These are phyloP conservation scores for Pachyuromys duprasi DNA, from an alignment of 2,797 vertebrate genomes.

Conservation along the genomic window DNA sequence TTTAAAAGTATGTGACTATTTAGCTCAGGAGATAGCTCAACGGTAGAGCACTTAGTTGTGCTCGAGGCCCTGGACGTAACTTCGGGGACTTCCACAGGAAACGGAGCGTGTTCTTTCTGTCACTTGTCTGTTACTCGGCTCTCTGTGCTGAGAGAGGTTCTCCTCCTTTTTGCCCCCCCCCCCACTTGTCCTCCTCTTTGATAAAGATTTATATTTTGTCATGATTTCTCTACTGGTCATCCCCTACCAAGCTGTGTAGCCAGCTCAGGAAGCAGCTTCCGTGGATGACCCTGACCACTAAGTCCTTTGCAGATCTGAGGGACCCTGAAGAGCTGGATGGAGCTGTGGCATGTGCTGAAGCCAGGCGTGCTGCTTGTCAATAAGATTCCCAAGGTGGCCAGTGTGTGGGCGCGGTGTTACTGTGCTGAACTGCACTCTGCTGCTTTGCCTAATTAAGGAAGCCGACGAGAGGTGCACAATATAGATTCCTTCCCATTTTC, in stretches of 20 bases:
- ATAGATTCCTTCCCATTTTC: not conserved
- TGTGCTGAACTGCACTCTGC: slow-evolving; percentile 87
- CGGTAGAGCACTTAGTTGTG: not conserved
- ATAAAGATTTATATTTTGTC: not conserved
- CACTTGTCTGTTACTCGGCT: not conserved
- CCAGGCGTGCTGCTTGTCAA: slow-evolving; percentile 96
- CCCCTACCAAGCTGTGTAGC: not conserved
- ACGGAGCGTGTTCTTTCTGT: not conserved
- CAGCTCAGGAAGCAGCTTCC: not conserved
- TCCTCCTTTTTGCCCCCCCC: not conserved
- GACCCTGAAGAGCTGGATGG: slow-evolving; percentile 97
- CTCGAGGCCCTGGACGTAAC: not conserved
- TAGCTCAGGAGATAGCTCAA: not conserved
- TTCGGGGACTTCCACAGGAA: too few relatives aligned
- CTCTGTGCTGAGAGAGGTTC: not conserved
- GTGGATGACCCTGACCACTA: not conserved
- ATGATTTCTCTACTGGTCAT: not conserved
- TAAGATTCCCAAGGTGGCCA: slow-evolving; percentile 95
- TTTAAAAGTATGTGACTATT: not conserved
- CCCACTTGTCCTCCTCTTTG: not conserved
- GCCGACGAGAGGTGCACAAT: not conserved
- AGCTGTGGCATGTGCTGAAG: slow-evolving; percentile 96
- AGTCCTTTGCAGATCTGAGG: slow-evolving; percentile 92
- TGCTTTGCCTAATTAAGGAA: not conserved
- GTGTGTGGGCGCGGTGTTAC: slow-evolving; percentile 97